These are phyloP conservation scores for Fissipunctia ypsillon DNA, from an alignment of 2,888 invertebrate species.

Conservation along the genomic window DNA sequence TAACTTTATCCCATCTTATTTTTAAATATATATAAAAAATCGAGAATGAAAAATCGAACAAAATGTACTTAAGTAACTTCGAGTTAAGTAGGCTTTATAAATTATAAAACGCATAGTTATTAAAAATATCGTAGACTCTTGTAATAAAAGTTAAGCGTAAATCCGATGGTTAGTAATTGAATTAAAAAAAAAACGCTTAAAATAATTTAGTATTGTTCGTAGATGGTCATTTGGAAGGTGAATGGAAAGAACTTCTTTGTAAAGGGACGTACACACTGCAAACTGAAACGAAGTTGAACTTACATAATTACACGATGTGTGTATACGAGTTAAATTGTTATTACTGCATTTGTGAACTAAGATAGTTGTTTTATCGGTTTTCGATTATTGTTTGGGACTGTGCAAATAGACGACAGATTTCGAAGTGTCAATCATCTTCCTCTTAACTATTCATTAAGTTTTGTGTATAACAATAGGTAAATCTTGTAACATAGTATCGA, in stretches of 20 bases:
- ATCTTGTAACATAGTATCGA: constrained; percentile 82
- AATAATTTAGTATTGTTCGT: constrained; percentile 83
- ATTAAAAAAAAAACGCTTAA: constrained; percentile 85
- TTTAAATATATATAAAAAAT: constrained; percentile 79
- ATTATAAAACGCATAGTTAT: constrained; percentile 88
- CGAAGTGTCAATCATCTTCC: constrained; percentile 70
- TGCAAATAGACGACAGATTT: constrained; percentile 77
- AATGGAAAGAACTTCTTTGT: constrained; percentile 62
- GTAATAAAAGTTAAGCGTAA: constrained; percentile 84
- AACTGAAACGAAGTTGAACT: constrained; percentile 51
- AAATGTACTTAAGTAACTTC: constrained; percentile 90
- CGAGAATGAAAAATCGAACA: constrained; percentile 87
- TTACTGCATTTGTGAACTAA: constrained; percentile 73
- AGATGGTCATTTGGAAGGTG: constrained; percentile 72
- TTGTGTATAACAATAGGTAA: constrained; percentile 81
- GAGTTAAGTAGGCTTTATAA: constrained; percentile 90
- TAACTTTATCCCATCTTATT: constrained; percentile 84
- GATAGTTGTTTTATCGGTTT: constrained; percentile 76
- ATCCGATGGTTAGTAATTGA: constrained; percentile 86
- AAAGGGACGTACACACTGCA: constrained; percentile 78
- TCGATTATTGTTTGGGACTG: constrained; percentile 78
- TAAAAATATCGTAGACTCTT: constrained; percentile 85
- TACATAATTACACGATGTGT: constrained; percentile 74
- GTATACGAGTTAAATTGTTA: constrained; percentile 88
- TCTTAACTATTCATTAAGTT: constrained; percentile 78